phyloP scores from a whole-genome alignment of 2,113 vertebrate species.

The Hemichromis elongatus region DNA sequence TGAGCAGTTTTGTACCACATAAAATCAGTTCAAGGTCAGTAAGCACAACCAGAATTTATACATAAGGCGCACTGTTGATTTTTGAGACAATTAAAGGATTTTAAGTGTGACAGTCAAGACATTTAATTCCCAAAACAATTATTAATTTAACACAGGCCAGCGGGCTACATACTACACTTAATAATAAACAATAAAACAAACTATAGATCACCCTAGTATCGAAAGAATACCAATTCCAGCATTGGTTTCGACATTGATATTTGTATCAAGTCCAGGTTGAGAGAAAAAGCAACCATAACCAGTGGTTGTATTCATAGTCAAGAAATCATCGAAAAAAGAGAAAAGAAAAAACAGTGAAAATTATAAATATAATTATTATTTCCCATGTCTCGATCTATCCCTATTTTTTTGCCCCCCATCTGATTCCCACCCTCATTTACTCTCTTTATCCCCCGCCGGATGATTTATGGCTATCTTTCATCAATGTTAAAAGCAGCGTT shows the following conservation, averaged over 20 bases:
- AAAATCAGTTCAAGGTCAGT: too few relatives aligned
- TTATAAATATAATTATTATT: background rate
- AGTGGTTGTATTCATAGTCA: background rate
- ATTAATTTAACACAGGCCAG: background rate
- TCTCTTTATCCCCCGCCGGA: background rate
- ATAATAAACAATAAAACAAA: background rate
- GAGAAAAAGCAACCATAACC: background rate
- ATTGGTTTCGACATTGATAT: background rate
- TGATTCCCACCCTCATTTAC: background rate
- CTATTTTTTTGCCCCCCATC: background rate
- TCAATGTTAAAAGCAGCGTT: constrained; percentile 56
- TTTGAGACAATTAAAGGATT: too few relatives aligned
- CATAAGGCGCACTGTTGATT: too few relatives aligned
- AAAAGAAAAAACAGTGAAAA: background rate
- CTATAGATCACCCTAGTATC: accelerated
- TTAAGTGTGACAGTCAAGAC: too few relatives aligned
- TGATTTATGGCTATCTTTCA: constrained; percentile 63
- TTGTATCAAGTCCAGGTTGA: background rate
- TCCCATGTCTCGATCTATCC: background rate
- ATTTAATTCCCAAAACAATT: background rate
- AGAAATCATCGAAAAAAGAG: background rate
- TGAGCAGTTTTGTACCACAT: too few relatives aligned
- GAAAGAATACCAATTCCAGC: background rate
- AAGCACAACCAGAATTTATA: too few relatives aligned
- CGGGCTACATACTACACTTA: background rate